Conservation (phyloP, 2,888 invertebrate genomes). For the Heliconius ethilla region DNA sequence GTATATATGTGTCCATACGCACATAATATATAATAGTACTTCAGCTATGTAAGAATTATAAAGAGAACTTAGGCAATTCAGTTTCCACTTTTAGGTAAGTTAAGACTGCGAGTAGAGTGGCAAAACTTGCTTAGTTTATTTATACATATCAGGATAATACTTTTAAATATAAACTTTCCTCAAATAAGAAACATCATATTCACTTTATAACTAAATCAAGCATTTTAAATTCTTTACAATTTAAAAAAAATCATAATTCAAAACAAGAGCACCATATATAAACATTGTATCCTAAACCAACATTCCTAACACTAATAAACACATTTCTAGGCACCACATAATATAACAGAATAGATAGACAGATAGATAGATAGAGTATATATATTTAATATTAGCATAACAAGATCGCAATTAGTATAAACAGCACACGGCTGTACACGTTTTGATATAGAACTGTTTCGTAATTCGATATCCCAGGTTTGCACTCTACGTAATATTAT, state of each 20-base stretch:
- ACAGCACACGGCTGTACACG: background rate
- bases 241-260: too few relatives aligned
- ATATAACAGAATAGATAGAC: slow-evolving; percentile 1
- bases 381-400: slow-evolving; percentile 24
- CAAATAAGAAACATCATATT: background rate
- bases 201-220: background rate
- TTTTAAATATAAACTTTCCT: background rate
- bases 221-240: too few relatives aligned
- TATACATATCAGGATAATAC: background rate
- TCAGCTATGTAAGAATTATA: background rate
- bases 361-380: too few relatives aligned
- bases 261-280: background rate
- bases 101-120: too few relatives aligned
- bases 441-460: slow-evolving; percentile 20
- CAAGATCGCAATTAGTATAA: slow-evolving; percentile 28
- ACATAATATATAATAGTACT: background rate
- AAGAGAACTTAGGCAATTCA: background rate
- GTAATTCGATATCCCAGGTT: slow-evolving; percentile 28
- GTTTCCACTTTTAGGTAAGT: background rate
- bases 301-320: background rate
- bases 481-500: slow-evolving; percentile 29
- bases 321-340: slow-evolving; percentile 9
- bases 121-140: too few relatives aligned
- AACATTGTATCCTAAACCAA: background rate
- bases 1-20: too few relatives aligned